Evolutionary conservation across 2,888 invertebrate genomes (phyloP), one percentile per base, ranked within the genome.

Genomic region (Drosophila incognita): DNA sequence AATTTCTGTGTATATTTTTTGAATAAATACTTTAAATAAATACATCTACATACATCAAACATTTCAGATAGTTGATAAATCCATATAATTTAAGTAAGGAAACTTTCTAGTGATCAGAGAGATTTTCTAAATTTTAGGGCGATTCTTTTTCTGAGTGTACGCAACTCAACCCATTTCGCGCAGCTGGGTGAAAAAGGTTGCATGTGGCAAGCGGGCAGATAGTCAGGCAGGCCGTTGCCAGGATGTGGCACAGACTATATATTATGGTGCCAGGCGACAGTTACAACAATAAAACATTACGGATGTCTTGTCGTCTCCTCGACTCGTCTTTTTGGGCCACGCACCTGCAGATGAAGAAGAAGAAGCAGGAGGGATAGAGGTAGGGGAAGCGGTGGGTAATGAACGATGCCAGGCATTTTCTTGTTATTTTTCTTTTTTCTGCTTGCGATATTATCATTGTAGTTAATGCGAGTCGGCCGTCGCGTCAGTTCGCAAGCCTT

Each of bases 231-330:
- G 35, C 42, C 40, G 57, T 24, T 27, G 65, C 29, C 82, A 81
- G 83, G 82, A 83, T 83, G 73, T 83, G 85, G 62, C 70, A 63
- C 82, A 74, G 85, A 87, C 85, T 84, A 87, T 87, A 86, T 87
- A 83, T 87, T 84, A 83, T 70, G 81, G 75, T 74, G 76, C 71
- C 79, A 66, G 78, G 86, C 87, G 88, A 87, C 88, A 88, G 82
- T 87, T 84, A 88, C 88, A 87, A 87, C 87, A 87, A 88, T 87
- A 87, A 88, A 88, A 84, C 85, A 88, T 88, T 87, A 81, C 81
- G 82, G 75, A 82, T 75, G 56, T 38, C 56, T 56, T 87, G 84
- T 73, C 84, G 77, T 31, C 73, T 78, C 70, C 72, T 78, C 83
- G 46, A 21, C 46, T 46, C 46, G 46, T 46, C 46, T 21, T 46